Evolutionary conservation across 2,113 vertebrate species (phyloP).

Genomic region (Asarcornis scutulata): DNA sequence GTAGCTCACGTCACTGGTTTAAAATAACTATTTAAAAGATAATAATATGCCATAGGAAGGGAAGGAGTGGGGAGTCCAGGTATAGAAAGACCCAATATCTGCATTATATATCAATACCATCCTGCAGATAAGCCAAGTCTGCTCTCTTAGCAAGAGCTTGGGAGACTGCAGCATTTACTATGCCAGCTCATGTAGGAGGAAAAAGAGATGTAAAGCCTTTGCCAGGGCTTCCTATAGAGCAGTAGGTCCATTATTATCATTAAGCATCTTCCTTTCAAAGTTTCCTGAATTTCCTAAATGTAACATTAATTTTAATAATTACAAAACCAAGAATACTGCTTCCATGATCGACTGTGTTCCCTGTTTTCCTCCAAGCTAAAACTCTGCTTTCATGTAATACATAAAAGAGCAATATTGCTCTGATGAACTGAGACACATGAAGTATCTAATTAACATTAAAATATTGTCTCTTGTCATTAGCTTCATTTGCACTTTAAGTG

Average conservation of each 20-base stretch:
- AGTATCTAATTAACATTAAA: conserved; percentile 82
- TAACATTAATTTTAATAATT: conserved; percentile 79
- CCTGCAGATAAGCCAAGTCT: neutral
- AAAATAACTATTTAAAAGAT: neutral
- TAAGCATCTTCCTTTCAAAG: conserved; percentile 65
- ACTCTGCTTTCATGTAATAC: conserved; percentile 77
- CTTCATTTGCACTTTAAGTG: conserved; percentile 74
- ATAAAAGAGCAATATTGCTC: conserved; percentile 80
- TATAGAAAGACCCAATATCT: neutral
- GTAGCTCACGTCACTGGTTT: neutral
- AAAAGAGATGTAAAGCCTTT: neutral
- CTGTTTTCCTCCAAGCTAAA: conserved; percentile 79
- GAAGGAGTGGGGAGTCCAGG: neutral
- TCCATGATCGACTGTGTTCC: conserved; percentile 52
- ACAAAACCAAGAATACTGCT: conserved; percentile 54
- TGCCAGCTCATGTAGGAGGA: conserved; percentile 21
- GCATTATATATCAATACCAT: neutral
- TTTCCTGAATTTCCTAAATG: conserved; percentile 67
- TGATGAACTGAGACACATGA: conserved; percentile 79
- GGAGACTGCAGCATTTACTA: conserved; percentile 15
- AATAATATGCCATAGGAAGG: neutral
- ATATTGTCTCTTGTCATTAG: conserved; percentile 79
- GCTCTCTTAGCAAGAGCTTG: neutral
- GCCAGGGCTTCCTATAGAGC: conserved; percentile 18
- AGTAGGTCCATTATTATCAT: conserved; percentile 33